phyloP scores from a whole-genome alignment of 2,888 invertebrate genomes.

The Harpagoxenus sublaevis region DNA sequence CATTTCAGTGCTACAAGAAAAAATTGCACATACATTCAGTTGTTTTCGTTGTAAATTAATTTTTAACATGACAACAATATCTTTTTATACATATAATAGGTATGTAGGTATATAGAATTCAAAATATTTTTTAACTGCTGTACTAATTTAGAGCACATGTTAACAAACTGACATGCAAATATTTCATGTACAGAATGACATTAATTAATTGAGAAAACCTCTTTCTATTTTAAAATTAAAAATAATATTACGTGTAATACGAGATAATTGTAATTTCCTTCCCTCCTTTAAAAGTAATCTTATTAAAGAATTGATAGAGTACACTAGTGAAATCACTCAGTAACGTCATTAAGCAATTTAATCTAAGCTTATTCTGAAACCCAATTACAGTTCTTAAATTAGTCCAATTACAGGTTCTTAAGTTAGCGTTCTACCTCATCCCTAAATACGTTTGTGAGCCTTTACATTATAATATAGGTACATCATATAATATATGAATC shows the following conservation, averaged over 20 bases:
- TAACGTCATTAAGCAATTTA: slow-evolving; percentile 28
- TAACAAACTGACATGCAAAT: background rate
- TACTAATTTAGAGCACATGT: background rate
- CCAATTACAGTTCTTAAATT: slow-evolving; percentile 30
- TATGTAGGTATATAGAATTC: background rate
- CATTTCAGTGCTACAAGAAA: background rate
- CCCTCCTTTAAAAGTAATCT: background rate
- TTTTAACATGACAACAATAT: background rate
- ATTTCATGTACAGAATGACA: background rate
- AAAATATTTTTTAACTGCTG: background rate
- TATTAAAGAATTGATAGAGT: background rate
- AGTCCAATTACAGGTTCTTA: slow-evolving; percentile 19
- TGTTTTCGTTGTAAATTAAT: background rate
- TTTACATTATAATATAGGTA: background rate
- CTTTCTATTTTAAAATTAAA: background rate
- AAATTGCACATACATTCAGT: background rate
- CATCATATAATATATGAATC: background rate
- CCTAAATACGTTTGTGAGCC: slow-evolving; percentile 21
- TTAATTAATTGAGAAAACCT: background rate
- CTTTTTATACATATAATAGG: background rate
- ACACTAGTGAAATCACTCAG: background rate
- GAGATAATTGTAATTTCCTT: background rate
- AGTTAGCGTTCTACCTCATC: slow-evolving; percentile 12
- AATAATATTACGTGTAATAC: background rate
- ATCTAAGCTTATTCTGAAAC: slow-evolving; percentile 36